A percentile compares a stretch with the other conserved stretches of the same genome.
Conservation (phyloP, 1,140 invertebrate species). For the Bombus fervidus region DNA sequence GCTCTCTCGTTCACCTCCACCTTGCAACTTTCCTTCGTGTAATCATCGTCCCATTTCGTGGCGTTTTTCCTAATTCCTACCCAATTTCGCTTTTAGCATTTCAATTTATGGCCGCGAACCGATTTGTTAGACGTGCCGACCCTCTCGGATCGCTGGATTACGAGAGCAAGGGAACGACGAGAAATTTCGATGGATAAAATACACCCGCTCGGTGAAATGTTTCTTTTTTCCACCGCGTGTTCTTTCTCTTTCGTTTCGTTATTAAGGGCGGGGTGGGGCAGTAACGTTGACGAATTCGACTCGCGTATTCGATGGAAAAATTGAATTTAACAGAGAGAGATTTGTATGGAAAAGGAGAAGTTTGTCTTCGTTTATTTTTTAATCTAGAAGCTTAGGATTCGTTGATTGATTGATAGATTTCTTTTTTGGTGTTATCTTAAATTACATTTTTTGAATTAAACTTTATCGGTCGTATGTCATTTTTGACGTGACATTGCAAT, state of each 20-base stretch:
- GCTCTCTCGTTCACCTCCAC: background rate
- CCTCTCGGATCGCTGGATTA: constrained; percentile 44
- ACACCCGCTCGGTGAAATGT: background rate
- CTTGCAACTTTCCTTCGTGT: constrained; percentile 43
- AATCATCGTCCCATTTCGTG: constrained; percentile 73
- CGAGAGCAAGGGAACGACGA: constrained; percentile 1
- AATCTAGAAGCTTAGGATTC: background rate
- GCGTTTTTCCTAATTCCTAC: constrained; percentile 75
- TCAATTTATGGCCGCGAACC: constrained; percentile 77
- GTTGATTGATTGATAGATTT: background rate
- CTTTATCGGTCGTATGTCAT: background rate
- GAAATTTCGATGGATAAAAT: constrained; percentile 29
- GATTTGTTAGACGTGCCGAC: constrained; percentile 67
- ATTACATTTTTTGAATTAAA: background rate
- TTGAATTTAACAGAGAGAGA: background rate
- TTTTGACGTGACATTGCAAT: background rate
- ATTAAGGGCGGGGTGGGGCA: background rate
- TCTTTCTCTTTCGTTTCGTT: background rate
- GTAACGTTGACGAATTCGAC: background rate
- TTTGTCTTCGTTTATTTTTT: background rate
- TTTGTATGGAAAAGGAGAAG: background rate
- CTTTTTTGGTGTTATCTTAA: background rate
- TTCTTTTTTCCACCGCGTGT: background rate
- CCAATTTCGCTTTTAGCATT: constrained; percentile 77
- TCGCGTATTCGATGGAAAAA: background rate